Evolutionary conservation across 2,888 invertebrate species (phyloP), one percentile per base, ranked within the genome.

Genomic region (Tricholauxania praeusta): DNA sequence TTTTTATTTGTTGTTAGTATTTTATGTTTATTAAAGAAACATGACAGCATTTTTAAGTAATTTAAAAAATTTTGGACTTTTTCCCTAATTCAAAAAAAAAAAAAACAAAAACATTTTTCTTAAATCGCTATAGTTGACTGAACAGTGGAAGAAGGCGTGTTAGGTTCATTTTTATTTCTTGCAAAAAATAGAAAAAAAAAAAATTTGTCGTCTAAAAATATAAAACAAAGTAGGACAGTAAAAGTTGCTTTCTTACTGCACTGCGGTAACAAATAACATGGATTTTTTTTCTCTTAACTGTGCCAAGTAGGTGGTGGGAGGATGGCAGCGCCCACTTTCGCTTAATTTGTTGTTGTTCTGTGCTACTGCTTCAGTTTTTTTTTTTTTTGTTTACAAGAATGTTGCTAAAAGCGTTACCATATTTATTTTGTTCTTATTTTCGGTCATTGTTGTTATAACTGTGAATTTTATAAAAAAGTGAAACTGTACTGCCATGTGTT

Each of bases 61-160:
- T 64, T 76, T 70, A 62, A 67, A 2, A 73, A 73, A 70, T 73
- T 72, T 66, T 73, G 59, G 63, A 74, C 70, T 74, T 66, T 76
- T 51, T 2, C 57, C 22, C 71, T 67, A 70, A 39, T 39, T 10
- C 8, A 4, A 39, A 10, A 10, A 39, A 39, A 10, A 39, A 2
- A 39, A 39, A 39, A 39, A 10, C 0, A 39, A 39, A 39, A 1
- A 10, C 6, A 39, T 39, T 7, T n/a, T n/a, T n/a, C n/a, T 10
- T 39, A 39, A 39, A 39, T 39, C 10, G 39, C 39, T 39, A 10
- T 39, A 6, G 39, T 28, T 3, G 28, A 28, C 28, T 28, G 4
- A 2, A 28, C 28, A 39, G 39, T 7, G 10, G 39, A 10, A 10
- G 7, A 2, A 10, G 39, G 39, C 39, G 10, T 39, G 39, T 39